A percentile compares a stretch with the other conserved stretches of the same genome.
These are phyloP conservation scores for Lamprotornis superbus DNA, from an alignment of 2,113 vertebrate species.

Conservation along the genomic window DNA sequence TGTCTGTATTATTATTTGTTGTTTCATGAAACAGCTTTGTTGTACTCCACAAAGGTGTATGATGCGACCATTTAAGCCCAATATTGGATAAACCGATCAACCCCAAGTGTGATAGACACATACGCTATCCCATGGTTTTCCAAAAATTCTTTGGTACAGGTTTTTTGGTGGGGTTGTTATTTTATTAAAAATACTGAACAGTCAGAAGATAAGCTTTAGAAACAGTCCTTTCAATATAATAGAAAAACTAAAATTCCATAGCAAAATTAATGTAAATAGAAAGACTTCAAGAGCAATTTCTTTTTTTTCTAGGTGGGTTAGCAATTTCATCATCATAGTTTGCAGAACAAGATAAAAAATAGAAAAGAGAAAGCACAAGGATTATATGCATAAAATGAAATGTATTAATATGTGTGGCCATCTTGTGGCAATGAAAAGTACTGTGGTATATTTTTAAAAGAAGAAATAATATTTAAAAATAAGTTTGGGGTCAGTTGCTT, in stretches of 20 bases:
- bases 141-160: neutral
- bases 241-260: neutral
- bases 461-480: neutral
- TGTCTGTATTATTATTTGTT: neutral
- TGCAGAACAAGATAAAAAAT: neutral
- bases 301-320: neutral
- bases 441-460: neutral
- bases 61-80: neutral
- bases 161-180: fast-evolving
- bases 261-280: neutral
- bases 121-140: neutral
- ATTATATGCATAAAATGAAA: neutral
- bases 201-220: neutral
- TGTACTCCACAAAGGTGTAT: neutral
- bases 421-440: neutral
- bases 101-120: neutral
- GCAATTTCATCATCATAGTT: neutral
- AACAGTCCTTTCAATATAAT: neutral
- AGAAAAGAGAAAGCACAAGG: neutral
- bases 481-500: neutral
- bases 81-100: neutral
- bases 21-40: neutral
- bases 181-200: neutral
- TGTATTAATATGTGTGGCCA: neutral
- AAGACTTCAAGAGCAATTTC: neutral